These are phyloP conservation scores for Tyrannus savana DNA, from an alignment of 2,113 vertebrate genomes.

Conservation along the genomic window DNA sequence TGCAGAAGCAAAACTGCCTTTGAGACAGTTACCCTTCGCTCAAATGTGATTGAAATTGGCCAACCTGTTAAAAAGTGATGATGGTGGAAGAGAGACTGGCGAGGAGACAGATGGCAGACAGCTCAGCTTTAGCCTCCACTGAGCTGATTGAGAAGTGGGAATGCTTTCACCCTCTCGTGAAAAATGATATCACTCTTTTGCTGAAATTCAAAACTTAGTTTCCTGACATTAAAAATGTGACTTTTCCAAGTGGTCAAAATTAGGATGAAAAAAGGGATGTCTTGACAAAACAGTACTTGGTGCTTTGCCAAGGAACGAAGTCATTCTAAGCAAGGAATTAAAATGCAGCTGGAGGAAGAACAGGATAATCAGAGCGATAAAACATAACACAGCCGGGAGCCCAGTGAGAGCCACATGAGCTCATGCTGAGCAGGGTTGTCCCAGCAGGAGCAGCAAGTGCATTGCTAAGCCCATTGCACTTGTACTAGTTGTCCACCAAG, in stretches of 20 bases:
- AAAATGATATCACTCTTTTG: conserved; percentile 5
- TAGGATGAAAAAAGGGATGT: neutral
- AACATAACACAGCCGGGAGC: neutral
- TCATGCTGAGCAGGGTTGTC: accelerated
- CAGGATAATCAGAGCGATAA: conserved; percentile 17
- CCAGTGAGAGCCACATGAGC: accelerated
- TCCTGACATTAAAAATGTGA: conserved; percentile 41
- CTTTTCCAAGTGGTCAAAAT: conserved; percentile 46
- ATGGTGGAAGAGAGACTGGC: conserved; percentile 33
- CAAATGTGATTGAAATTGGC: conserved; percentile 34
- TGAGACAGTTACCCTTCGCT: neutral
- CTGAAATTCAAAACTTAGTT: conserved; percentile 43
- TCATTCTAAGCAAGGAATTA: neutral
- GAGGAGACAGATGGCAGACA: conserved; percentile 64
- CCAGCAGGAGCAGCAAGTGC: neutral
- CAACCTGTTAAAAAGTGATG: conserved; percentile 22
- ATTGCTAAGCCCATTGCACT: neutral
- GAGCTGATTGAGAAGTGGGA: conserved; percentile 55
- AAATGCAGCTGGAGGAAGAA: conserved; percentile 37
- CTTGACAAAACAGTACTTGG: conserved; percentile 31
- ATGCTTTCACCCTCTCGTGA: conserved; percentile 37
- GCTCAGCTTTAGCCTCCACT: conserved; percentile 52
- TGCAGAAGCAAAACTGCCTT: neutral
- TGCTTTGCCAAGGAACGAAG: conserved; percentile 14
- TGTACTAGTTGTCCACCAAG: neutral